A percentile compares a stretch with the other conserved stretches of the same genome.
phyloP scores from a whole-genome alignment of 2,888 invertebrate species.

The Macrophya annulata region DNA sequence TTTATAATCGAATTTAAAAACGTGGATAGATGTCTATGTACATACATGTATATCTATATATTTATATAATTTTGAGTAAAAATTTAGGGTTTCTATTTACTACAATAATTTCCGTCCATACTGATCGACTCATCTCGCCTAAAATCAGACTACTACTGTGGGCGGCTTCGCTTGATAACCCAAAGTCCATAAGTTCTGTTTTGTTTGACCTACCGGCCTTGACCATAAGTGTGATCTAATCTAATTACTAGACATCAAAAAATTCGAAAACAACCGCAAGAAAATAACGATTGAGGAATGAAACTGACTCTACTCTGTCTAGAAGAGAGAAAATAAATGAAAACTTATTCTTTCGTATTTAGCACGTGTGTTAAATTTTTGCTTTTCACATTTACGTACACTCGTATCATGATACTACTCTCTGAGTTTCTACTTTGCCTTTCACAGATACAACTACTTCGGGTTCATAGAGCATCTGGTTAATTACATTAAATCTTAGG shows the following conservation, averaged over 20 bases:
- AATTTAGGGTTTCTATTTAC: not conserved
- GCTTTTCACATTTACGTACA: not conserved
- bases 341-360: not conserved
- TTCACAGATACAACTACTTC: constrained; percentile 43
- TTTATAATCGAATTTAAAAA: constrained; percentile 20
- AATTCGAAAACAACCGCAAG: not conserved
- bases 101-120: not conserved
- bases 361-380: not conserved
- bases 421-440: constrained; percentile 36
- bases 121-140: not conserved
- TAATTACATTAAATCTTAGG: constrained; percentile 35
- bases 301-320: not conserved
- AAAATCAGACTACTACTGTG: not conserved
- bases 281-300: not conserved
- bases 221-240: constrained; percentile 24
- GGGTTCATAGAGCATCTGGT: constrained; percentile 52
- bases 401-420: not conserved
- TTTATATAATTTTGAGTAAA: not conserved
- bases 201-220: constrained; percentile 24
- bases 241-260: not conserved
- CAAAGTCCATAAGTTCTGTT: constrained; percentile 1
- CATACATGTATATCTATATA: not conserved
- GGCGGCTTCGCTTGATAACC: constrained; percentile 18
- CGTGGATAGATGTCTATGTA: not conserved
- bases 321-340: not conserved